phyloP scores from a whole-genome alignment of 2,113 vertebrate species.

The Montifringilla adamsi region DNA sequence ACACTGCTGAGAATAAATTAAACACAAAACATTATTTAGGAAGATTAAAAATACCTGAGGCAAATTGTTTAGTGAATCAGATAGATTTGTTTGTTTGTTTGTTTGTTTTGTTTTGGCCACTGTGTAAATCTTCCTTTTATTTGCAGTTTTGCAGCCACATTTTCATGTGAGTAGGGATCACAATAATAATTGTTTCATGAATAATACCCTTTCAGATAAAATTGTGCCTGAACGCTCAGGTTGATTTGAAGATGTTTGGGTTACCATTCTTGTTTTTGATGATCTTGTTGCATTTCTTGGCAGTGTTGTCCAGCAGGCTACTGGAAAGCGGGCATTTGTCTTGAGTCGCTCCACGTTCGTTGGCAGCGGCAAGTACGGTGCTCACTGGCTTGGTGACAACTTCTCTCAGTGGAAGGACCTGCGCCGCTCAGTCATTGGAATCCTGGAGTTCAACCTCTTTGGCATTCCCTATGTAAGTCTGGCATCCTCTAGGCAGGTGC shows the following conservation, averaged over 20 bases:
- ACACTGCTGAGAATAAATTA: background rate
- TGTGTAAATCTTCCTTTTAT: background rate
- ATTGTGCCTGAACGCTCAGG: background rate
- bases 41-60: background rate
- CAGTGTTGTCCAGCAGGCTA: slow-evolving; percentile 48
- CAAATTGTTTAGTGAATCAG: background rate
- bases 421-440: slow-evolving; percentile 81
- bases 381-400: slow-evolving; percentile 87
- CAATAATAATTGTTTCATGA: background rate
- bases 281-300: background rate
- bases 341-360: slow-evolving; percentile 81
- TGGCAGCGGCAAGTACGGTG: slow-evolving; percentile 83
- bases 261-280: background rate
- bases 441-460: slow-evolving; percentile 87
- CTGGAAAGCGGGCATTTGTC: slow-evolving; percentile 45
- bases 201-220: background rate
- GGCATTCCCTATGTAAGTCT: slow-evolving; percentile 84
- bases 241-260: background rate
- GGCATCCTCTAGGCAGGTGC: background rate
- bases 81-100: background rate
- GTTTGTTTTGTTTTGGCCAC: background rate
- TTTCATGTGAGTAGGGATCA: background rate
- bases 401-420: slow-evolving; percentile 85
- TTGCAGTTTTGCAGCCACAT: background rate
- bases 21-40: background rate